Evolutionary conservation across 2,888 invertebrate genomes (phyloP).

Genomic region (Unio pictorum): DNA sequence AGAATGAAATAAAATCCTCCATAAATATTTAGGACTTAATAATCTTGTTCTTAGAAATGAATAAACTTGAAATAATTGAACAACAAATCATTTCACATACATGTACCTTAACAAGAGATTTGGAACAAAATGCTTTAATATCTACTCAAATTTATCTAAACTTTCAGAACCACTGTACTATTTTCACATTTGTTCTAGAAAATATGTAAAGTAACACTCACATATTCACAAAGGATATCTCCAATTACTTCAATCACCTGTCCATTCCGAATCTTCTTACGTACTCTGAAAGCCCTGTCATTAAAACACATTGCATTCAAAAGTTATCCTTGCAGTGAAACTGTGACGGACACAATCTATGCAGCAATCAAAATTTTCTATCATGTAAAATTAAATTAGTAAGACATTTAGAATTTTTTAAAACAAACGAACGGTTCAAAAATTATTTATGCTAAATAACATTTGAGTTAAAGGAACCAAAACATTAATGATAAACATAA

Average conservation of each 20-base stretch:
- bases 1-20: no score
- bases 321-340: background rate
- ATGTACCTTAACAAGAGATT: no score
- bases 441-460: background rate
- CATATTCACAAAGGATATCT: conserved; percentile 82
- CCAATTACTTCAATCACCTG: conserved; percentile 78
- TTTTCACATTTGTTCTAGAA: background rate
- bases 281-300: conserved; percentile 75
- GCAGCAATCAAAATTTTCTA: background rate
- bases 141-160: background rate
- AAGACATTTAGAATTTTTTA: conserved; percentile 1
- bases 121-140: background rate
- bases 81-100: no score
- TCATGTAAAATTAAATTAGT: background rate
- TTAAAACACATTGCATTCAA: conserved; percentile 10
- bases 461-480: background rate
- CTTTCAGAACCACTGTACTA: background rate
- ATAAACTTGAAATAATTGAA: no score
- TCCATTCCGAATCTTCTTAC: conserved; percentile 76
- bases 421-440: background rate
- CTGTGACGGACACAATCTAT: background rate
- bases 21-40: no score
- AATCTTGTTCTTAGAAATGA: no score
- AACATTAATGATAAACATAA: background rate
- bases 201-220: conserved; percentile 71